A percentile compares a stretch with the other conserved stretches of the same genome.
phyloP scores from a whole-genome alignment of 2,797 vertebrate genomes.

The Sebastes nivosus region DNA sequence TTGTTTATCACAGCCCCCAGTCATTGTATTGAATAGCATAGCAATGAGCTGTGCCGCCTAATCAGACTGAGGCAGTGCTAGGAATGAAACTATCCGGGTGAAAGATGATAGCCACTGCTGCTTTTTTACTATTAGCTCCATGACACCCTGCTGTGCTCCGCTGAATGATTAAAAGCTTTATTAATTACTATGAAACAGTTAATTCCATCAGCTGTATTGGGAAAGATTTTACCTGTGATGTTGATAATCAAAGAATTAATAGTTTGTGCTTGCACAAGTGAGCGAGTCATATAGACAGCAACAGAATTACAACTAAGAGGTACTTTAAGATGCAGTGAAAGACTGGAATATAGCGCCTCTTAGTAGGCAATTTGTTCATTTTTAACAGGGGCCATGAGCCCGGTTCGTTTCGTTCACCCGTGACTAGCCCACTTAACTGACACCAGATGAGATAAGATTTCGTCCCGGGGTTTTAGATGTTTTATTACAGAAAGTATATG shows the following conservation, averaged over 20 bases:
- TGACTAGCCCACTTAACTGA: too few relatives aligned
- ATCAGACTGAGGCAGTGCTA: conserved; percentile 50
- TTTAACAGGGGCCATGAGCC: too few relatives aligned
- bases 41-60: conserved; percentile 66
- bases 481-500: too few relatives aligned
- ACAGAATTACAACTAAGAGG: not conserved
- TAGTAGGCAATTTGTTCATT: too few relatives aligned
- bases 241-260: not conserved
- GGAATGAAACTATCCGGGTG: conserved; percentile 56
- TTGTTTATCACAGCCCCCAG: conserved; percentile 71
- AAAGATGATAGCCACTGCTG: conserved; percentile 59
- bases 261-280: not conserved
- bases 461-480: too few relatives aligned
- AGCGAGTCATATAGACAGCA: not conserved
- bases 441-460: too few relatives aligned
- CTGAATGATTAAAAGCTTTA: conserved; percentile 48
- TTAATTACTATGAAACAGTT: conserved; percentile 34
- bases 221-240: conserved; percentile 6
- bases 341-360: not conserved
- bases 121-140: conserved; percentile 45
- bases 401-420: too few relatives aligned
- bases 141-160: conserved; percentile 15
- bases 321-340: conserved; percentile 4
- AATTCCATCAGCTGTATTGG: not conserved
- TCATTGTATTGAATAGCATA: conserved; percentile 66